A percentile compares a stretch with the other conserved stretches of the same genome.
phyloP scores from a whole-genome alignment of 64 coral and sea anemone species.

The Orbicella faveolata region DNA sequence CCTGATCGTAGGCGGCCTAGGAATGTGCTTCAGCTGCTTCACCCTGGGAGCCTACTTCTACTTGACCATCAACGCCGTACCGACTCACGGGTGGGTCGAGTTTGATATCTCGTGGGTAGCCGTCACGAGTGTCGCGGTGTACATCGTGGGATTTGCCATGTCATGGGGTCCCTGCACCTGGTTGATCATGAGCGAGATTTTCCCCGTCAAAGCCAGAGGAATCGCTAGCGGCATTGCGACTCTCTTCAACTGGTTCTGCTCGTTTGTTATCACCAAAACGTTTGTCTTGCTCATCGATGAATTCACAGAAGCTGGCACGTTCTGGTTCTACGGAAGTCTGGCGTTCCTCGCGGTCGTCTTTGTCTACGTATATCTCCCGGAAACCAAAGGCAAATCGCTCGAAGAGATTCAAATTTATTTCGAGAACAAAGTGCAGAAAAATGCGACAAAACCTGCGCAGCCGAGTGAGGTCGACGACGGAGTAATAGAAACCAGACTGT shows the following conservation, averaged over 20 bases:
- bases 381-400: slow-evolving; percentile 86
- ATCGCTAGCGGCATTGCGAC: slow-evolving; percentile 81
- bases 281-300: slow-evolving; percentile 46
- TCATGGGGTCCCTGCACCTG: slow-evolving; percentile 92
- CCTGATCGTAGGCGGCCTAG: slow-evolving; percentile 23
- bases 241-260: slow-evolving; percentile 86
- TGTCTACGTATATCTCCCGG: slow-evolving; percentile 72
- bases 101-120: slow-evolving; percentile 55
- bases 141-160: slow-evolving; percentile 79
- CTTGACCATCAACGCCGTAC: slow-evolving; percentile 2
- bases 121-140: slow-evolving; percentile 70
- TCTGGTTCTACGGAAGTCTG: slow-evolving; percentile 82
- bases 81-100: background rate
- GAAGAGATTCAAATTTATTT: slow-evolving; percentile 89
- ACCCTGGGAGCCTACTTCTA: slow-evolving; percentile 63
- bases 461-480: too few relatives aligned
- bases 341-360: slow-evolving; percentile 59
- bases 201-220: slow-evolving; percentile 78
- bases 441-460: too few relatives aligned
- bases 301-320: slow-evolving; percentile 62
- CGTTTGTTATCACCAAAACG: slow-evolving; percentile 63
- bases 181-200: slow-evolving; percentile 98
- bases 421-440: slow-evolving; percentile 39
- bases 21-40: slow-evolving; percentile 70
- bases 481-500: too few relatives aligned